Conservation (phyloP, 2,797 vertebrate genomes). For the Catostomus latipinnis region DNA sequence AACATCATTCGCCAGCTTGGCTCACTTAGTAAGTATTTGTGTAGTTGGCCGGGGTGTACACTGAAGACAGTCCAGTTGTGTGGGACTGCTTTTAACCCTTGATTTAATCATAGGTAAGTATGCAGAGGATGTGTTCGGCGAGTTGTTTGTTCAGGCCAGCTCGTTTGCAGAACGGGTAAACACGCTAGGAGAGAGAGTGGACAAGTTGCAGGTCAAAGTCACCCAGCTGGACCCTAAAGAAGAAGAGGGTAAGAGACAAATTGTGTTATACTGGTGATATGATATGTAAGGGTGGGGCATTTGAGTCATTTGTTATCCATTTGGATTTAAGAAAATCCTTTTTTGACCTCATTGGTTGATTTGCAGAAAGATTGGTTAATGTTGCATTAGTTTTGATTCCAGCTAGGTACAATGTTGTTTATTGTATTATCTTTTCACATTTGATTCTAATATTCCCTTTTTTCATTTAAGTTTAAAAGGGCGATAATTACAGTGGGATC, state of each 20-base stretch:
- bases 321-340: background rate
- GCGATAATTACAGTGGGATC: background rate
- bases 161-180: conserved; percentile 88
- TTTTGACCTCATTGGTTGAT: background rate
- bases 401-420: background rate
- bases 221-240: conserved; percentile 99
- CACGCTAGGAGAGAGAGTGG: conserved; percentile 90
- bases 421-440: background rate
- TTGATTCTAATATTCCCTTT: too few relatives aligned
- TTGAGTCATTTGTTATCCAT: background rate
- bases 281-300: background rate
- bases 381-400: background rate
- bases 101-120: conserved; percentile 84
- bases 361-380: background rate
- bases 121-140: conserved; percentile 96
- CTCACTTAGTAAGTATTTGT: conserved; percentile 92
- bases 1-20: conserved; percentile 99
- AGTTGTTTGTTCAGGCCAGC: conserved; percentile 89
- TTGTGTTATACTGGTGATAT: background rate
- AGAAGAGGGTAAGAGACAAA: conserved; percentile 88
- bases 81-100: conserved; percentile 15
- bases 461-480: background rate
- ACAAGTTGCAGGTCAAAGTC: conserved; percentile 97
- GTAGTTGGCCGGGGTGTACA: conserved; percentile 38
- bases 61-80: conserved; percentile 63